Evolutionary conservation across 2,888 invertebrate species (phyloP).

Genomic region (Desoria tigrina): DNA sequence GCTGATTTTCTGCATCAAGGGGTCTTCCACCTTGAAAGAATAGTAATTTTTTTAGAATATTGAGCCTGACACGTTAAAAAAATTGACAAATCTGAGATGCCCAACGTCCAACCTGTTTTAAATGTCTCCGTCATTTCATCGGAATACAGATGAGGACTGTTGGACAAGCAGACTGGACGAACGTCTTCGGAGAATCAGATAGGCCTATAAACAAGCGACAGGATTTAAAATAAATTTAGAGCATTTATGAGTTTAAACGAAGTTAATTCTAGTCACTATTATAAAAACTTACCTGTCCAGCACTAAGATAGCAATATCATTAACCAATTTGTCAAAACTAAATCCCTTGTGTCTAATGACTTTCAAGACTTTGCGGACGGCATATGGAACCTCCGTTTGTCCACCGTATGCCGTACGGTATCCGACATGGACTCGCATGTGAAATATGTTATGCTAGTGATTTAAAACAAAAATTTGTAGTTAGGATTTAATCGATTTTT

Average conservation of each 20-base stretch:
- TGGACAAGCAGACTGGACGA: conserved; percentile 76
- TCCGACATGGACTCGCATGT: conserved; percentile 44
- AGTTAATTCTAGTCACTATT: too few species aligned
- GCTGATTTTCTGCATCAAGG: conserved; percentile 32
- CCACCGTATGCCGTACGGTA: conserved; percentile 38
- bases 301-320: conserved; percentile 79
- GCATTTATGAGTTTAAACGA: too few species aligned
- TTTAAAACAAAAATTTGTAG: neutral
- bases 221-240: too few species aligned
- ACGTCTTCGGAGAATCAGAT: conserved; percentile 72
- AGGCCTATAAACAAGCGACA: too few species aligned
- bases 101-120: conserved; percentile 46
- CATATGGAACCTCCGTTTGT: conserved; percentile 39
- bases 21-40: conserved; percentile 45
- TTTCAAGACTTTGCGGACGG: conserved; percentile 40
- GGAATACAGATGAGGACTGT: conserved; percentile 62
- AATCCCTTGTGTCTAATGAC: conserved; percentile 45
- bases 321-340: conserved; percentile 58
- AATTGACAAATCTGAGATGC: too few species aligned
- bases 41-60: too few species aligned
- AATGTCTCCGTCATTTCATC: conserved; percentile 73
- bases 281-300: too few species aligned
- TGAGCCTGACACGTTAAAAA: too few species aligned
- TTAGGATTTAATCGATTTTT: too few species aligned
- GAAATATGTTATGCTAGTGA: too few species aligned